Percentiles rank a stretch among this genome's conserved stretches.
Conservation (phyloP, 2,113 vertebrate genomes). For the Centropus unirufus region DNA sequence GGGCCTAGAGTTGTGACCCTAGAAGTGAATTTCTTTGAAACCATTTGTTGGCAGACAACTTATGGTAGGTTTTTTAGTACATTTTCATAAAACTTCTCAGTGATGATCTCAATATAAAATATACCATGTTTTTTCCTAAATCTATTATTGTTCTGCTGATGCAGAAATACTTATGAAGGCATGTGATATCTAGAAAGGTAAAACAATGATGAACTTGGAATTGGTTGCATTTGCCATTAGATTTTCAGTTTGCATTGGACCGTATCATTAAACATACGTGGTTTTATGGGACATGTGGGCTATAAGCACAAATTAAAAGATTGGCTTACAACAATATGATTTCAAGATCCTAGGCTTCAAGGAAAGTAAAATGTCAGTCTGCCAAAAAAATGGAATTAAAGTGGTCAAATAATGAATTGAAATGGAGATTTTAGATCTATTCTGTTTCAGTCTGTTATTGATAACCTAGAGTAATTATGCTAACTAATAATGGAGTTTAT, state of each 20-base stretch:
- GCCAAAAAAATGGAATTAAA: neutral
- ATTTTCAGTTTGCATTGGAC: neutral
- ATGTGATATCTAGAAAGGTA: neutral
- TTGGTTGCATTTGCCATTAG: neutral
- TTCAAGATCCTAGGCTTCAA: neutral
- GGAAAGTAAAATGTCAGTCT: neutral
- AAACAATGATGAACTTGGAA: neutral
- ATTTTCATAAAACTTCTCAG: neutral
- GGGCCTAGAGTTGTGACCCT: neutral
- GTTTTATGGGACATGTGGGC: neutral
- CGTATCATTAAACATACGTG: rapidly evolving
- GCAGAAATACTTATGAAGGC: neutral
- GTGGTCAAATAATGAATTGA: neutral
- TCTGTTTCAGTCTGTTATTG: neutral
- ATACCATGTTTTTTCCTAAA: neutral
- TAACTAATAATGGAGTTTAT: neutral
- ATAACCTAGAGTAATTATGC: neutral
- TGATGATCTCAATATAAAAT: neutral
- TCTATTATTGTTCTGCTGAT: neutral
- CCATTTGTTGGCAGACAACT: neutral
- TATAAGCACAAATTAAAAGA: neutral
- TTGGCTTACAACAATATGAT: neutral
- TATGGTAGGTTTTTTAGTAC: neutral
- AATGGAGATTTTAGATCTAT: neutral
- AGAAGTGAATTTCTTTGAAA: neutral